Evolutionary conservation across 2,888 invertebrate species (phyloP).

Genomic region (Eupithecia vulgata): DNA sequence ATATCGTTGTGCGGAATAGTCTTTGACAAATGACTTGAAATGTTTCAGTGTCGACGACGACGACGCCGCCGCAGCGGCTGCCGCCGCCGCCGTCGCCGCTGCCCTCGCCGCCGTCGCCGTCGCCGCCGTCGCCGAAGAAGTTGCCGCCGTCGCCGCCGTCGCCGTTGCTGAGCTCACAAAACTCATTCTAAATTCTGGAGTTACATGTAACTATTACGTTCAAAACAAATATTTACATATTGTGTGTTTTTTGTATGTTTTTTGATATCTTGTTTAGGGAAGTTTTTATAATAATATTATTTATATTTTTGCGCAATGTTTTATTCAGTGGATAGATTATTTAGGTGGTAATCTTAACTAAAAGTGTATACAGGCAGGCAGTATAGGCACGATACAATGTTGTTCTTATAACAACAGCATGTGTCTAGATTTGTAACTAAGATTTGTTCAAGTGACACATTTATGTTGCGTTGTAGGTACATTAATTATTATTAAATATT

Average conservation of each 20-base stretch:
- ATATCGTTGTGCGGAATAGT: neutral
- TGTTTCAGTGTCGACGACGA: slow-evolving; percentile 15
- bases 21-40: neutral
- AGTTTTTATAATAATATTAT: slow-evolving; percentile 14
- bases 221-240: neutral
- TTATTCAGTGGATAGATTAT: neutral
- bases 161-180: neutral
- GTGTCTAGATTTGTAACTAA: neutral
- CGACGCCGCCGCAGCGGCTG: slow-evolving; percentile 16
- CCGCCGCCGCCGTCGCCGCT: slow-evolving; percentile 20
- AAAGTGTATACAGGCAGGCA: too few relatives aligned
- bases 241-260: slow-evolving; percentile 11
- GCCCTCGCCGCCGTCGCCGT: slow-evolving; percentile 24
- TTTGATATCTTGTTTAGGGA: slow-evolving; percentile 11
- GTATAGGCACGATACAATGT: neutral
- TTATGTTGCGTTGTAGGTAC: too few relatives aligned
- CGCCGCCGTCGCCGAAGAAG: slow-evolving; percentile 26
- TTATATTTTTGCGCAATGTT: neutral
- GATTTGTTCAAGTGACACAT: too few relatives aligned
- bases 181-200: neutral
- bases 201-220: neutral
- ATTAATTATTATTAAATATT: too few relatives aligned
- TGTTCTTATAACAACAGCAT: neutral
- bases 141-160: slow-evolving; percentile 41
- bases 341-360: neutral